Conservation (phyloP, 2,888 invertebrate genomes). For the Macrosoma leucophasiata region DNA sequence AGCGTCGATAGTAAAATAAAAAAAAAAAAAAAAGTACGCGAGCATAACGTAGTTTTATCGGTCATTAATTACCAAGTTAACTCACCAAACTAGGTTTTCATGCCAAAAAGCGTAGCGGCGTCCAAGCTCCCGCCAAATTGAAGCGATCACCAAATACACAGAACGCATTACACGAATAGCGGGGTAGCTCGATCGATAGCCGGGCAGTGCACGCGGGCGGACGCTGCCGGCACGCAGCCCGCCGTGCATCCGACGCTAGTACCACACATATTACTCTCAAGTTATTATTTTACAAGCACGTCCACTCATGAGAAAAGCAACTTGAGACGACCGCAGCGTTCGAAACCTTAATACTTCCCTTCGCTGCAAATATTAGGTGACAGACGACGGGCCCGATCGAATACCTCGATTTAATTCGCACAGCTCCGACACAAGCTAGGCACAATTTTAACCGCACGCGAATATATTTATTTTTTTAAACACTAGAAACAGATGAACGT, state of each 20-base stretch:
- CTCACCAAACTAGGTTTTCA: constrained; percentile 25
- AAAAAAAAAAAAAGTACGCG: no score
- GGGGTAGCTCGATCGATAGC: constrained; percentile 63
- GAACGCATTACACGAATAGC: constrained; percentile 54
- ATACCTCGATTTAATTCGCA: constrained; percentile 53
- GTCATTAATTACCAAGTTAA: constrained; percentile 13
- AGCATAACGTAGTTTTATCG: no score
- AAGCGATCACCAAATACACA: constrained; percentile 56
- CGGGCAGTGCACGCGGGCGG: constrained; percentile 53
- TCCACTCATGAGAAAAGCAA: constrained; percentile 76
- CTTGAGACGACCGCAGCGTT: constrained; percentile 73
- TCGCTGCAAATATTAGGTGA: constrained; percentile 73
- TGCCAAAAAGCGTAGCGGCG: constrained; percentile 35
- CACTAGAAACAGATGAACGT: neutral
- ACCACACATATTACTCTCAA: constrained; percentile 68
- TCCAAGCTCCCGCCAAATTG: constrained; percentile 61
- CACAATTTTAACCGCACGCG: no score
- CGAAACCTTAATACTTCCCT: constrained; percentile 76
- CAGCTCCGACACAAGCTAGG: constrained; percentile 26
- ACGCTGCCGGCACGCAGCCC: constrained; percentile 46
- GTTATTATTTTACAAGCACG: constrained; percentile 74
- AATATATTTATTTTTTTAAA: no score
- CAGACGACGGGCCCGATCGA: constrained; percentile 56
- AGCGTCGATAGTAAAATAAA: no score
- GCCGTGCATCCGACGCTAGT: constrained; percentile 54